These are phyloP conservation scores for Cardiocondyla obscurior DNA, from an alignment of 1,140 invertebrate genomes.

Conservation along the genomic window DNA sequence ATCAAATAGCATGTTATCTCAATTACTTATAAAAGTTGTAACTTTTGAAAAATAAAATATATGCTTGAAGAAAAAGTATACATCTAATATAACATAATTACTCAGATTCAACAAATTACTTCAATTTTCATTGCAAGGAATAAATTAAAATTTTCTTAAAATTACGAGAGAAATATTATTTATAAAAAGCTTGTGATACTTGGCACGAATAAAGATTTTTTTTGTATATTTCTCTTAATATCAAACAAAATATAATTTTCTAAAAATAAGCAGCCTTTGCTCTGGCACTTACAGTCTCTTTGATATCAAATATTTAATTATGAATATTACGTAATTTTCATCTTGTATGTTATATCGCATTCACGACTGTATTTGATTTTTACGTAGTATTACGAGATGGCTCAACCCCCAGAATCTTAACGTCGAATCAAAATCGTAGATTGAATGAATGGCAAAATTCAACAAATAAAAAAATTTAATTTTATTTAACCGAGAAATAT, in stretches of 20 bases:
- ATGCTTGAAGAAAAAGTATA: background rate
- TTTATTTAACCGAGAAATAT: background rate
- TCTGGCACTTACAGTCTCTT: background rate
- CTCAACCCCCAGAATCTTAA: background rate
- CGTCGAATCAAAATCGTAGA: background rate
- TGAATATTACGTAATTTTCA: constrained; percentile 16
- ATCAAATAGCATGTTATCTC: background rate
- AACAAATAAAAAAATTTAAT: background rate
- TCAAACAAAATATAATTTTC: background rate
- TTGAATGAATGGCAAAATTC: background rate
- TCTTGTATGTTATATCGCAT: background rate
- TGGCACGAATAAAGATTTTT: background rate
- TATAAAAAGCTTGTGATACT: background rate
- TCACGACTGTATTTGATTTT: constrained; percentile 19
- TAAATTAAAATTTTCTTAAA: background rate
- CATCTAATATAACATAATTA: background rate
- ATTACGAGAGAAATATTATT: background rate
- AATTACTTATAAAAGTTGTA: background rate
- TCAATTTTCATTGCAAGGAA: background rate
- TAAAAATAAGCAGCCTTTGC: background rate
- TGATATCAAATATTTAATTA: constrained; percentile 22
- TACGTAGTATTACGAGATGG: background rate
- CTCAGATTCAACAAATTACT: background rate
- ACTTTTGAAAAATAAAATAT: background rate
- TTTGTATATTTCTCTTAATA: background rate